Evolutionary conservation across 2,113 vertebrate genomes (phyloP).

Genomic region (Oreochromis niloticus): DNA sequence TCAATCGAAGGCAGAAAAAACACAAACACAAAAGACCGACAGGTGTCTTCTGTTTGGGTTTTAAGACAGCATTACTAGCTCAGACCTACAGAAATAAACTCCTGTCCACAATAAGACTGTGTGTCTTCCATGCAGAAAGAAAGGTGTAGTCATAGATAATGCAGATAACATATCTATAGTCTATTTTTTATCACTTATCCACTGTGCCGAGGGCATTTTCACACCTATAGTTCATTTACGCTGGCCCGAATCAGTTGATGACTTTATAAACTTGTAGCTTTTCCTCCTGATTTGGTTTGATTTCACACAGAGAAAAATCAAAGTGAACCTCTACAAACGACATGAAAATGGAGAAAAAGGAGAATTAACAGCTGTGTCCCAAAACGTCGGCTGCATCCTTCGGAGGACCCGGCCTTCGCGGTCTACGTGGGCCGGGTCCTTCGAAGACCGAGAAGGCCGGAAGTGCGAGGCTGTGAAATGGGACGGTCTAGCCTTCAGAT

Average conservation of each 20-base stretch:
- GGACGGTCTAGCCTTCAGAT: too few species aligned
- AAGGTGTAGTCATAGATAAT: neutral
- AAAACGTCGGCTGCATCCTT: too few species aligned
- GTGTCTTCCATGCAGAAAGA: neutral
- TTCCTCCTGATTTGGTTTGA: neutral
- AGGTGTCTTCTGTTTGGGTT: neutral
- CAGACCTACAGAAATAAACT: neutral
- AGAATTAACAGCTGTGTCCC: neutral
- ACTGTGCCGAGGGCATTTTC: neutral
- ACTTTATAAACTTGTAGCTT: neutral
- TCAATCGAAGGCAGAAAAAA: neutral
- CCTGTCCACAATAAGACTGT: neutral
- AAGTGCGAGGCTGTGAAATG: too few species aligned
- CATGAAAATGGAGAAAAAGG: neutral
- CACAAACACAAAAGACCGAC: neutral
- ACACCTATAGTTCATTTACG: neutral
- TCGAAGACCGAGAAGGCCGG: too few species aligned
- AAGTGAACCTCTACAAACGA: neutral
- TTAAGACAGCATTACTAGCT: neutral
- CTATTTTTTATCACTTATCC: neutral
- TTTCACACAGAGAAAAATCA: neutral
- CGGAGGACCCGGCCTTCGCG: too few species aligned
- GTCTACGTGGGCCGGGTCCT: too few species aligned
- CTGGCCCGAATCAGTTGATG: neutral
- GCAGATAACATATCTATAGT: neutral